A percentile compares a stretch with the other conserved stretches of the same genome.
Conservation (phyloP, 2,113 vertebrate genomes). For the Xiphorhynchus elegans region DNA sequence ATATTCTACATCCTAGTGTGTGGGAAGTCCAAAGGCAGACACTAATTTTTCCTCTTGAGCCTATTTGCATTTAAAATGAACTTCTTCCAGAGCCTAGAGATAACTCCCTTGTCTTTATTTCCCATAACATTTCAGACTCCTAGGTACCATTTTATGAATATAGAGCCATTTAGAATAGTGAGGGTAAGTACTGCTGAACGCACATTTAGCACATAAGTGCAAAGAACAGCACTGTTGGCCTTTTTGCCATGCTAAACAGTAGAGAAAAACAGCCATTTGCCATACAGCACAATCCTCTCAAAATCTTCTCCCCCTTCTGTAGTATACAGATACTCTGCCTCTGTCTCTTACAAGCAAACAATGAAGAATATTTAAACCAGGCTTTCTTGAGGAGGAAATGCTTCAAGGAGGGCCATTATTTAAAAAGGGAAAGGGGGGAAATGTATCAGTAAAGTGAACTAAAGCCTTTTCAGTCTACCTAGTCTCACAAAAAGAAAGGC, state of each 20-base stretch:
- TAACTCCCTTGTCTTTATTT: background rate
- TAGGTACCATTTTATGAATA: background rate
- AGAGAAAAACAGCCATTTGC: background rate
- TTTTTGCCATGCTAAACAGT: background rate
- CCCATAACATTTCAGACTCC: background rate
- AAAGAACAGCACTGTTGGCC: background rate
- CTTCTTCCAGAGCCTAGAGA: background rate
- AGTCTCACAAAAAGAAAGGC: background rate
- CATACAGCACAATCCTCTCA: background rate
- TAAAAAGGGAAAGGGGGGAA: background rate
- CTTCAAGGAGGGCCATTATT: background rate
- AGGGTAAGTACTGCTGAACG: background rate
- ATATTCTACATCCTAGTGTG: background rate
- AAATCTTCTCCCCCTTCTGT: background rate
- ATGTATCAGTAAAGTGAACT: background rate
- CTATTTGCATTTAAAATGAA: background rate
- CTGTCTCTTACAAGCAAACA: background rate
- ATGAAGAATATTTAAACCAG: background rate
- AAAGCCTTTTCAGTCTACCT: background rate
- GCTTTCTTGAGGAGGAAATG: conserved; percentile 2
- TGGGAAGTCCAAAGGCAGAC: background rate
- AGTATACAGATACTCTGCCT: background rate
- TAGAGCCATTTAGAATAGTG: background rate
- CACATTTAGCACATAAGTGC: background rate
- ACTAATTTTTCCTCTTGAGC: background rate